Evolutionary conservation across 2,888 invertebrate genomes (phyloP).

Genomic region (Brassicogethes aeneus): DNA sequence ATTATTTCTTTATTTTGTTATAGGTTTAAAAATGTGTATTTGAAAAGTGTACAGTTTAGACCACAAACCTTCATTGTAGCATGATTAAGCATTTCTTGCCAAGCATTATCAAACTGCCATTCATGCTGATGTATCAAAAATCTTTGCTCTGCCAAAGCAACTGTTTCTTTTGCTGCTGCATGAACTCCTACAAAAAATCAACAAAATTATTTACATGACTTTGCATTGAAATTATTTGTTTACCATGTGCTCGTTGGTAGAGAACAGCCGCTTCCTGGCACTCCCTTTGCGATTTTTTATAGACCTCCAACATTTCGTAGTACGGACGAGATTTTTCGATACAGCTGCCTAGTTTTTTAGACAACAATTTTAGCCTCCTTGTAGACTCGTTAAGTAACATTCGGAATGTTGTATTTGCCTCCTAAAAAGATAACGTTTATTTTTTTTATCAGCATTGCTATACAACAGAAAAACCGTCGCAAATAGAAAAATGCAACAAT

Average conservation of each 20-base stretch:
- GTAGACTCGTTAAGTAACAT: slow-evolving; percentile 79
- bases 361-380: slow-evolving; percentile 67
- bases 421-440: slow-evolving; percentile 47
- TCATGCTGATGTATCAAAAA: slow-evolving; percentile 66
- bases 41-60: neutral
- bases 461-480: neutral
- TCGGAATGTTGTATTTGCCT: slow-evolving; percentile 86
- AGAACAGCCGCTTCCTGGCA: slow-evolving; percentile 86
- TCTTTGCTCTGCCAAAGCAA: slow-evolving; percentile 80
- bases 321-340: slow-evolving; percentile 87
- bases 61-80: slow-evolving; percentile 70
- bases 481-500: slow-evolving; percentile 3
- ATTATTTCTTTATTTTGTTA: no score
- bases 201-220: slow-evolving; percentile 3
- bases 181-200: slow-evolving; percentile 59
- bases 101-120: slow-evolving; percentile 89
- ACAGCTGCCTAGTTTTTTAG: slow-evolving; percentile 73
- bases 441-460: no score
- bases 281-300: slow-evolving; percentile 68
- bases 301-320: slow-evolving; percentile 73
- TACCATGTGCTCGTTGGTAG: slow-evolving; percentile 83
- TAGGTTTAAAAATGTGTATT: no score
- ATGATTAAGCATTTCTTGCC: slow-evolving; percentile 96
- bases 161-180: slow-evolving; percentile 89
- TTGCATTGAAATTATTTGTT: slow-evolving; percentile 19